Percentiles rank a stretch among this genome's conserved stretches.
Evolutionary conservation across 2,113 vertebrate species (phyloP).

Genomic region (Platysteira castanea): DNA sequence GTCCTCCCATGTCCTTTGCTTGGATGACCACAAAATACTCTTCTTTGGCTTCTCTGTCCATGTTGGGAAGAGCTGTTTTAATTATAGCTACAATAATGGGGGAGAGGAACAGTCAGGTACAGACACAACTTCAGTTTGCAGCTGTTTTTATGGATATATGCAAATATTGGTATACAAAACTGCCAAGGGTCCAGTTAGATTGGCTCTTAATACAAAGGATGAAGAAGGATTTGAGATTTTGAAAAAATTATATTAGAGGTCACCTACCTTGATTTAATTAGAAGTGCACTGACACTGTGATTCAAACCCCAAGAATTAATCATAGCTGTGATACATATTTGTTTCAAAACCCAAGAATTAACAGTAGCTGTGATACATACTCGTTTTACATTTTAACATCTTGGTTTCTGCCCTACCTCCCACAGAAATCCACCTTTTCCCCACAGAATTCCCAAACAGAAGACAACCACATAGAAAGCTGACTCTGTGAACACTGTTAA

Average conservation of each 20-base stretch:
- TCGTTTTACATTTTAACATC: background rate
- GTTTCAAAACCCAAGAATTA: background rate
- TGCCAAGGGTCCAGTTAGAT: background rate
- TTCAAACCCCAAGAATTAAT: background rate
- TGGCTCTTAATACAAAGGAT: background rate
- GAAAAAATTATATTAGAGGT: background rate
- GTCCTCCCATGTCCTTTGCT: conserved; percentile 99
- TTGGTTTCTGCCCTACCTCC: background rate
- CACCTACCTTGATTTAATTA: background rate
- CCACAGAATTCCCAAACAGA: background rate
- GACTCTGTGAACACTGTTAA: background rate
- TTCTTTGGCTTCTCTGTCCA: conserved; percentile 98
- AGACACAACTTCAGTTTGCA: background rate
- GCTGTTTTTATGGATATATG: background rate
- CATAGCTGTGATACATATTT: background rate
- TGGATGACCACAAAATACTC: conserved; percentile 97
- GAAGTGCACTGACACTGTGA: background rate
- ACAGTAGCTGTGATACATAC: background rate
- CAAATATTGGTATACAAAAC: background rate
- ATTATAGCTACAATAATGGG: conserved; percentile 83
- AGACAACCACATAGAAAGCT: background rate
- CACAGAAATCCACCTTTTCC: background rate
- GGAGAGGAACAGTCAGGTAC: background rate
- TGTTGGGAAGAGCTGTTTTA: conserved; percentile 94
- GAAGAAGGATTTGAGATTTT: background rate